A percentile compares a stretch with the other conserved stretches of the same genome.
These are phyloP conservation scores for Lamellibrachia satsuma DNA, from an alignment of 2,888 invertebrate genomes.

Conservation along the genomic window DNA sequence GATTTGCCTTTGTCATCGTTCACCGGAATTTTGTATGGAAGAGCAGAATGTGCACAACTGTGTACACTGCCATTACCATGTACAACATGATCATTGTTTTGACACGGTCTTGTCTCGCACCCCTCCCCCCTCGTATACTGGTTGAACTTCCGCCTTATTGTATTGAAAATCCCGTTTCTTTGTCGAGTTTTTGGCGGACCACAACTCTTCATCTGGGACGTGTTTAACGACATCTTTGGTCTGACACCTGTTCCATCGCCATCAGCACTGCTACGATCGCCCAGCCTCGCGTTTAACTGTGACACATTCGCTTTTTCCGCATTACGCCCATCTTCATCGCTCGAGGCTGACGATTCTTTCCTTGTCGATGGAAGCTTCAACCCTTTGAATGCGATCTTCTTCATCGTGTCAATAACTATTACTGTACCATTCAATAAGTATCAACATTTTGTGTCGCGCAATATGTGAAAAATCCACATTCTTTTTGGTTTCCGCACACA, in stretches of 20 bases:
- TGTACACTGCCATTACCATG: conserved; percentile 30
- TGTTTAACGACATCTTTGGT: not conserved
- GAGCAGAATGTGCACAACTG: not conserved
- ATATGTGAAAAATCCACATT: not conserved
- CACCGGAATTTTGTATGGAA: conserved; percentile 8
- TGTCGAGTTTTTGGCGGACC: conserved; percentile 8
- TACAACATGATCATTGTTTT: conserved; percentile 7
- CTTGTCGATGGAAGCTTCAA: conserved; percentile 31
- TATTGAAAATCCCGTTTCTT: conserved; percentile 38
- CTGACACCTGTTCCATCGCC: not conserved
- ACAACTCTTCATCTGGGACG: not conserved
- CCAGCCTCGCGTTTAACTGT: conserved; percentile 10
- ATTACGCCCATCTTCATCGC: conserved; percentile 20
- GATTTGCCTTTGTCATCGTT: conserved; percentile 4
- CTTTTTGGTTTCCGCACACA: not conserved
- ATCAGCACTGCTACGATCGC: not conserved
- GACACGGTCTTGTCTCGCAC: conserved; percentile 10
- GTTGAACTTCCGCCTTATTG: conserved; percentile 33
- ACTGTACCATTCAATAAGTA: not conserved
- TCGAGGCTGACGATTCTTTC: conserved; percentile 28
- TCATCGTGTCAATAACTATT: conserved; percentile 31
- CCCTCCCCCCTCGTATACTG: conserved; percentile 26
- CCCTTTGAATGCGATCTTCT: conserved; percentile 34
- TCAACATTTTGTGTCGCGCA: conserved; percentile 12
- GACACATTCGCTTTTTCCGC: conserved; percentile 18